phyloP scores from a whole-genome alignment of 2,113 vertebrate species.

The Protomyctophum bolini region DNA sequence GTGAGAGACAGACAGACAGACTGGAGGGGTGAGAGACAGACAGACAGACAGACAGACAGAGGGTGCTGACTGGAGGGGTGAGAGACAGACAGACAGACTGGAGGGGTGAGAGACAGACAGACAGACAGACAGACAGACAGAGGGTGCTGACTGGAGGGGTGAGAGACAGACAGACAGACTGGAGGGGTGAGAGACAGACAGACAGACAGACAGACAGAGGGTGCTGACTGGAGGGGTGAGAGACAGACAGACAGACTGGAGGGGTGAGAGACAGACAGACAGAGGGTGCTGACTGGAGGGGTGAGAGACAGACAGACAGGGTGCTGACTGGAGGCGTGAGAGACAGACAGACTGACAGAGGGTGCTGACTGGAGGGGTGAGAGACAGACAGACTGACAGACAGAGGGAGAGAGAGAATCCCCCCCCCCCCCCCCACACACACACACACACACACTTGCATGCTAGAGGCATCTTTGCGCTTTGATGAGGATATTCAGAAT shows the following conservation, averaged over 20 bases:
- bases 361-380: slow-evolving; percentile 26
- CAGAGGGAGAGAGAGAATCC: slow-evolving; percentile 1
- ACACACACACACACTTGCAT: slow-evolving; percentile 26
- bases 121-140: too few species aligned
- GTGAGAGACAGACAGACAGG: slow-evolving; percentile 45
- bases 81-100: slow-evolving; percentile 25
- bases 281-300: slow-evolving; percentile 40
- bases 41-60: too few species aligned
- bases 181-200: slow-evolving; percentile 25
- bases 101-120: slow-evolving; percentile 28
- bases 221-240: slow-evolving; percentile 13
- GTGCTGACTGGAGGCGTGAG: slow-evolving; percentile 13
- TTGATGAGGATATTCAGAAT: slow-evolving; percentile 39
- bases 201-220: too few species aligned
- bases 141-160: slow-evolving; percentile 32
- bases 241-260: slow-evolving; percentile 20
- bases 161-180: slow-evolving; percentile 29
- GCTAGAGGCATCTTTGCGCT: slow-evolving; percentile 25
- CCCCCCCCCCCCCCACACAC: slow-evolving; percentile 10
- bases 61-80: slow-evolving; percentile 30
- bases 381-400: slow-evolving; percentile 36
- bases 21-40: slow-evolving; percentile 17
- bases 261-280: slow-evolving; percentile 35
- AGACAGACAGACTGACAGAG: slow-evolving; percentile 46
- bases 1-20: slow-evolving; percentile 33